Conservation (phyloP, 2,113 vertebrate species). For the Brevimyrus niger region DNA sequence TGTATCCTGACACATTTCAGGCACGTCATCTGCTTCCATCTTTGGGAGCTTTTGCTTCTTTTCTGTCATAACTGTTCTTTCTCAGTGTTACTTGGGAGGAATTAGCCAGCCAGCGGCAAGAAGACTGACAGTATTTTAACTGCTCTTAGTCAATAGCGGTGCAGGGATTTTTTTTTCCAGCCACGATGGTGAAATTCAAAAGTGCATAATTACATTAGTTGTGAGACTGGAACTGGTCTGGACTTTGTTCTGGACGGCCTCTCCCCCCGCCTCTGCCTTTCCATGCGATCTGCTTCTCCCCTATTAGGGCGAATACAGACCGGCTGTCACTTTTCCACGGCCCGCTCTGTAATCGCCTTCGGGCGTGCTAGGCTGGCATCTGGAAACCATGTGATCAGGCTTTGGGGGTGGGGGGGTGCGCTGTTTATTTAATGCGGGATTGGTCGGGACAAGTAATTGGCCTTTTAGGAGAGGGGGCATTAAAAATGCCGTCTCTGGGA, state of each 20-base stretch:
- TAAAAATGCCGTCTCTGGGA: slow-evolving; percentile 65
- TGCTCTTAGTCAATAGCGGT: not conserved
- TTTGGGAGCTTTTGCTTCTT: not conserved
- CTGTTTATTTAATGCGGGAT: slow-evolving; percentile 87
- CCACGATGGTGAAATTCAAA: not conserved
- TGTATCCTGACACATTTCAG: not conserved
- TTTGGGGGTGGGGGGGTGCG: slow-evolving; percentile 74
- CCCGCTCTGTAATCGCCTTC: slow-evolving; percentile 55
- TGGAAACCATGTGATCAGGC: slow-evolving; percentile 83
- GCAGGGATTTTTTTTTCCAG: not conserved
- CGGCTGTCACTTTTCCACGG: slow-evolving; percentile 62
- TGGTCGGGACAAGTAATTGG: slow-evolving; percentile 76
- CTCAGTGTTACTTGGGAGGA: not conserved
- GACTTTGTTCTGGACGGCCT: not conserved
- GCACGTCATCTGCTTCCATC: not conserved
- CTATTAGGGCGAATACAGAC: slow-evolving; percentile 74
- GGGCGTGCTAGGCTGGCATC: slow-evolving; percentile 70
- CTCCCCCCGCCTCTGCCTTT: slow-evolving; percentile 3
- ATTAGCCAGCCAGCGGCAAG: not conserved
- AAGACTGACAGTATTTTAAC: not conserved
- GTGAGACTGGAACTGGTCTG: slow-evolving; percentile 1
- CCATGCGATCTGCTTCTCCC: slow-evolving; percentile 16
- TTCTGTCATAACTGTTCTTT: not conserved
- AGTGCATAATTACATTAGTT: slow-evolving; percentile 1
- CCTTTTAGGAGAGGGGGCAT: slow-evolving; percentile 70